Percentiles rank a stretch among this genome's conserved stretches.
Evolutionary conservation across 2,797 vertebrate genomes (phyloP).

Genomic region (Rhinoraja longicauda): DNA sequence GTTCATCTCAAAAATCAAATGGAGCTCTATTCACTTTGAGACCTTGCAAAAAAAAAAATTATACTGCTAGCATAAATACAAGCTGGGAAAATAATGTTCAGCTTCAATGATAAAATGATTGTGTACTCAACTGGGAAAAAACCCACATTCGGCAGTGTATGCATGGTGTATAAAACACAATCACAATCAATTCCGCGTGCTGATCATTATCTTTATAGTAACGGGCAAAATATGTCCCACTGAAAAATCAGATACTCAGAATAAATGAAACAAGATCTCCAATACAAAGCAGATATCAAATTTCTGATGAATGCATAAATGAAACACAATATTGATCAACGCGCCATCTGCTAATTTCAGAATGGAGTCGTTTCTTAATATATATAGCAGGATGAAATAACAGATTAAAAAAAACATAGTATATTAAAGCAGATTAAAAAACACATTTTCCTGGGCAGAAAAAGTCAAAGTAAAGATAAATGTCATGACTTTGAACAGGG

Average conservation of each 20-base stretch:
- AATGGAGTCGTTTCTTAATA: background rate
- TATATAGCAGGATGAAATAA: background rate
- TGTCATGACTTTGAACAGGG: background rate
- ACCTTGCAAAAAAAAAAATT: background rate
- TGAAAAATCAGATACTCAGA: conserved; percentile 16
- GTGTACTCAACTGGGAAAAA: background rate
- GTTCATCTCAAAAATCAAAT: background rate
- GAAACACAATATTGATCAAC: conserved; percentile 5
- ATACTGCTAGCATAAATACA: background rate
- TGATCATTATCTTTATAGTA: background rate
- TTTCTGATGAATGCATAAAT: background rate
- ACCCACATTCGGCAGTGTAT: background rate
- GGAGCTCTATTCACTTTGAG: background rate
- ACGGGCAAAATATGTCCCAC: background rate
- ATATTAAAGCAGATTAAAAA: background rate
- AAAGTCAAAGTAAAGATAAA: background rate
- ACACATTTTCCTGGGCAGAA: too few species aligned
- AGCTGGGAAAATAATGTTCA: background rate
- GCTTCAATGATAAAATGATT: background rate
- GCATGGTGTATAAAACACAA: background rate
- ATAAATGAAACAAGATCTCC: background rate
- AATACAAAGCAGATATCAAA: background rate
- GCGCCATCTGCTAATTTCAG: background rate
- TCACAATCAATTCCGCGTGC: background rate
- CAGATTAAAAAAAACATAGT: background rate